Evolutionary conservation across 2,888 invertebrate genomes (phyloP), one percentile per base, ranked within the genome.

Genomic region (Archips crataeganus): DNA sequence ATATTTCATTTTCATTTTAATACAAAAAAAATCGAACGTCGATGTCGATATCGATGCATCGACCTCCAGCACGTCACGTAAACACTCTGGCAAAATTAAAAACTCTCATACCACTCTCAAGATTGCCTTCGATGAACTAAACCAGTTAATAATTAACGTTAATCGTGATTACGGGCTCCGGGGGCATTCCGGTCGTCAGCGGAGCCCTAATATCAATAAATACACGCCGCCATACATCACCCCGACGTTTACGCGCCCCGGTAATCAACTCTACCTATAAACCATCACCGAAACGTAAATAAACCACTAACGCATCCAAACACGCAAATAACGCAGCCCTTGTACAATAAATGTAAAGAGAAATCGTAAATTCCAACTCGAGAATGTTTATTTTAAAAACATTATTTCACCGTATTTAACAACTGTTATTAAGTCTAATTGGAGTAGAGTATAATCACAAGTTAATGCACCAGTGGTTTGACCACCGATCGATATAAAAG

Each of bases 401-500:
- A 36, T 62, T 39, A 62, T 63, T 67, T 11, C 32, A 45, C 54
- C n/a, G 10, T 62, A 54, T 45, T 57, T 68, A 36, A 63, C 42
- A 34, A 10, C 23, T 57, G 23, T 11, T 32, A 63, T 45, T 32
- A 54, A 9, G 54, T 11, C 6, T 45, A 62, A 45, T 62, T 62
- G 23, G n/a, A 6, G 60, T 11, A 2, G 34, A 34, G 34, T 64
- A 15, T 65, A 36, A 47, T 13, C 34, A 65, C n/a, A 49, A 51
- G 9, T 65, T 51, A 51, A 65, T 51, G 51, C 49, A 73, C 54
- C 51, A 49, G 42, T 45, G 65, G 69, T 54, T 75, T 73, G 78
- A 77, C 76, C 80, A 73, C 77, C 84, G 90, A 92, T 92, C 90
- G 86, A 91, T 92, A 87, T 86, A 87, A 87, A 89, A 87, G 83